Base-by-base conservation (phyloP, 2,888 invertebrate genomes). In the Silvanus unidentatus region DNA sequence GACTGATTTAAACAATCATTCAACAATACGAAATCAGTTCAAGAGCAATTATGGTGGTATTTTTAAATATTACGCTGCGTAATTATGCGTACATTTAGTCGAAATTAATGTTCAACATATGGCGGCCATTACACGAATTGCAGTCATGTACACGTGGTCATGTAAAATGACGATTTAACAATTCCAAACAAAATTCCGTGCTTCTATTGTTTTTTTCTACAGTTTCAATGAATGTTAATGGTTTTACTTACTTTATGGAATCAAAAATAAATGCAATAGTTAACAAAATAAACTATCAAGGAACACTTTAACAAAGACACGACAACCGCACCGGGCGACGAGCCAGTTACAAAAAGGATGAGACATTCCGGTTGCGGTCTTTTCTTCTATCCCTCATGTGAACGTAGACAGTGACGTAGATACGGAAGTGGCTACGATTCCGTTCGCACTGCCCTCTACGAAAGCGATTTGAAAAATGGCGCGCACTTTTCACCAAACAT, bases 311-410 rank as follows among this genome's bases (percentile, higher is more conserved):
- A 59, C 58, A 62, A 65, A 57, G 59, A 58, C 58, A 59, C 62
- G 59, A 57, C 70, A 64, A 70, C 70, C 66, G 59, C 63, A 69
- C 70, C 59, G 62, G 54, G 54, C 61, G 65, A 69, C 64, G 67
- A 66, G 60, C 66, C 59, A 65, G 65, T 68, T 60, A 12, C 8
- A 65, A 66, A 71, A 71, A 71, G 70, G 68, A 70, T 62, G 69
- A 67, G 59, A 52, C 54, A 53, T 5, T 51, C 57, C 52, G 50
- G 54, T 58, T 57, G 54, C 56, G 55, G 54, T 58, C 57, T 54
- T 55, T 58, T 57, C 61, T 47, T 51, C n/a, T n/a, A n/a, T 49
- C 51, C 54, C 48, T 50, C 57, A 48, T 50, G 13, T 51, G 53
- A 36, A 30, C 22, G 40, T 34, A 43, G 39, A 27, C 10, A 35